Evolutionary conservation across 64 coral and sea anemone genomes (phyloP), one percentile per base, ranked within the genome.

Genomic region (Montipora capricornis): DNA sequence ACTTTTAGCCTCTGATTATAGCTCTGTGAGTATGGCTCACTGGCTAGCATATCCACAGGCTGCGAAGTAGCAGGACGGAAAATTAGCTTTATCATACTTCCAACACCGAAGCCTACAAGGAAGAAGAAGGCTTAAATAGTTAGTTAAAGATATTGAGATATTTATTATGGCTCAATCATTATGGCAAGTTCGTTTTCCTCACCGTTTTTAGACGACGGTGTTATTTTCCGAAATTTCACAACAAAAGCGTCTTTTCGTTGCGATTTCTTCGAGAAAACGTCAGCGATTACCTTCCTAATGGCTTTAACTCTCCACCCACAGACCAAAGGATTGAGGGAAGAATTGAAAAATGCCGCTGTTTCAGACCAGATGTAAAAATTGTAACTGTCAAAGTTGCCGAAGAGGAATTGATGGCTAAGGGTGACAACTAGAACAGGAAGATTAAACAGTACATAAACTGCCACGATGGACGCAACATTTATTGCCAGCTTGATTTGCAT

Each of bases 351-450:
- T 12, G 95, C 95, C 15, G 57, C 80, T 0, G 95, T 96, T 64
- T 96, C 95, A 16, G 92, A 79, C 95, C 95, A 96, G 77, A 83
- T 96, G 47, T 96, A 96, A 3, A 87, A 79, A 59, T 90, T 92
- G 51, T 96, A 96, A 14, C 46, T 96, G 20, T 87, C 14, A 4
- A 96, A 58, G 24, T 16, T 70, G 1, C 66, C 75, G 4, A 37
- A 74, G 4, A 55, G 81, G 24, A 96, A 87, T 82, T 96, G 95
- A 57, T 96, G 88, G 15, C 49, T 81, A 17, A 78, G 71, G 15
- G 92, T 87, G 6, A 96, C 75, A 47, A 94, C 60, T 10, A 96
- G 87, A 44, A 96, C 95, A 7, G 95, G 95, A 1, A 91, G 19
- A 68, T 96, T 96, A 20, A 96, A 76, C 2, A 86, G 11, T 37